Conservation (phyloP, 2,888 invertebrate species). For the Leptopilina syphax region DNA sequence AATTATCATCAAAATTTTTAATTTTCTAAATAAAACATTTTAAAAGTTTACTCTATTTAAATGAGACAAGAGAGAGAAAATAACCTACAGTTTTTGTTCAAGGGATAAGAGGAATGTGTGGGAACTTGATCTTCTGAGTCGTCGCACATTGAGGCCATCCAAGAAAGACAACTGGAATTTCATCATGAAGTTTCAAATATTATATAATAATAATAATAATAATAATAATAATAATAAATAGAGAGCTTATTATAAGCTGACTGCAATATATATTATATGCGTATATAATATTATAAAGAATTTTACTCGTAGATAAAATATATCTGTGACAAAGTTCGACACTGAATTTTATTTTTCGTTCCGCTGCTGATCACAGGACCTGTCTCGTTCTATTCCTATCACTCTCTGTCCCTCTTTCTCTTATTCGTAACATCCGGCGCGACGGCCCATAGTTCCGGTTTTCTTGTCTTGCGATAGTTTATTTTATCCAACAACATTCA, state of each 20-base stretch:
- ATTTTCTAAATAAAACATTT: constrained; percentile 15
- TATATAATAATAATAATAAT: constrained; percentile 1
- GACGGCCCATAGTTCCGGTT: constrained; percentile 72
- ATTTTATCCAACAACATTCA: not conserved
- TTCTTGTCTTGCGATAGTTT: constrained; percentile 62
- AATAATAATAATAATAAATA: not conserved
- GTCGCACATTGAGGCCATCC: constrained; percentile 67
- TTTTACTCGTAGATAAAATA: not conserved
- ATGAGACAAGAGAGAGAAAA: constrained; percentile 2
- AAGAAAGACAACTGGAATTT: constrained; percentile 42
- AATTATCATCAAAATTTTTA: not conserved
- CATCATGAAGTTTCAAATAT: not conserved
- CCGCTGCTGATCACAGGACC: constrained; percentile 62
- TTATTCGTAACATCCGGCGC: constrained; percentile 71
- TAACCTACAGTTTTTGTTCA: constrained; percentile 58
- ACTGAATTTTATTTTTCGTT: constrained; percentile 58
- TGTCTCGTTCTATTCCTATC: constrained; percentile 46
- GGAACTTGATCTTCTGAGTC: constrained; percentile 66
- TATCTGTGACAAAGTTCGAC: constrained; percentile 14
- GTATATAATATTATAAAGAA: no score
- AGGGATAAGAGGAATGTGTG: constrained; percentile 64
- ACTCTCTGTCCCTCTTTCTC: constrained; percentile 44
- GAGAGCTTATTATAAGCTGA: no score
- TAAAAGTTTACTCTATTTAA: constrained; percentile 13
- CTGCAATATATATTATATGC: no score